phyloP scores from a whole-genome alignment of 2,888 invertebrate genomes.

The Pachymerium ferrugineum region DNA sequence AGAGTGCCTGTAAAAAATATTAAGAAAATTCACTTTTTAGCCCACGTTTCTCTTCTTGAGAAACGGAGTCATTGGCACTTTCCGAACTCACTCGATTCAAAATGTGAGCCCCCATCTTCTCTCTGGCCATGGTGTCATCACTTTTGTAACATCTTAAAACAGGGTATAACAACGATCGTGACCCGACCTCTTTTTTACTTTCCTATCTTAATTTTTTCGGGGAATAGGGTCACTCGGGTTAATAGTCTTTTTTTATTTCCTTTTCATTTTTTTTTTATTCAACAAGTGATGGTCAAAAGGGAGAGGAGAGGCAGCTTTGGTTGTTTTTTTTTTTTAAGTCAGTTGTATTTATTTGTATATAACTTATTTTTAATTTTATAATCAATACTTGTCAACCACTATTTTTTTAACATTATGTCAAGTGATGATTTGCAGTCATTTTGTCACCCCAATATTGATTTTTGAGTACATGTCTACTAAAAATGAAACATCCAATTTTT shows the following conservation, averaged over 20 bases:
- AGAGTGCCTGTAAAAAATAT: slow-evolving; percentile 5
- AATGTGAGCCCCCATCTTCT: slow-evolving; percentile 12
- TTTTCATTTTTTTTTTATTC: neutral
- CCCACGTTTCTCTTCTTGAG: neutral
- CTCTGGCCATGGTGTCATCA: slow-evolving; percentile 15
- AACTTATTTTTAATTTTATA: neutral
- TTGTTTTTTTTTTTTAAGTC: neutral
- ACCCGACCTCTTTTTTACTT: slow-evolving; percentile 15
- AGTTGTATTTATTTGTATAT: neutral
- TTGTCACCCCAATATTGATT: slow-evolving; percentile 10
- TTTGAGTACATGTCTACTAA: slow-evolving; percentile 13
- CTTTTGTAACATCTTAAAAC: slow-evolving; percentile 12
- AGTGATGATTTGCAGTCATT: slow-evolving; percentile 18
- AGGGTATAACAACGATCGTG: slow-evolving; percentile 15
- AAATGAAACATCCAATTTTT: neutral
- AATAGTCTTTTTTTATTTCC: neutral
- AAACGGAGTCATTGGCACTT: slow-evolving; percentile 10
- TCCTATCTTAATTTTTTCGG: neutral
- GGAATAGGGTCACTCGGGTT: slow-evolving; percentile 18
- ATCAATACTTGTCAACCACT: neutral
- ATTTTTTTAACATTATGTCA: slow-evolving; percentile 9
- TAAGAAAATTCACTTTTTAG: no score
- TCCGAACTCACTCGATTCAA: neutral
- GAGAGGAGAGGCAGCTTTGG: slow-evolving; percentile 28
- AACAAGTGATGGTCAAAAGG: slow-evolving; percentile 23